Conservation (phyloP, 2,888 invertebrate genomes). For the Eupithecia exiguata region DNA sequence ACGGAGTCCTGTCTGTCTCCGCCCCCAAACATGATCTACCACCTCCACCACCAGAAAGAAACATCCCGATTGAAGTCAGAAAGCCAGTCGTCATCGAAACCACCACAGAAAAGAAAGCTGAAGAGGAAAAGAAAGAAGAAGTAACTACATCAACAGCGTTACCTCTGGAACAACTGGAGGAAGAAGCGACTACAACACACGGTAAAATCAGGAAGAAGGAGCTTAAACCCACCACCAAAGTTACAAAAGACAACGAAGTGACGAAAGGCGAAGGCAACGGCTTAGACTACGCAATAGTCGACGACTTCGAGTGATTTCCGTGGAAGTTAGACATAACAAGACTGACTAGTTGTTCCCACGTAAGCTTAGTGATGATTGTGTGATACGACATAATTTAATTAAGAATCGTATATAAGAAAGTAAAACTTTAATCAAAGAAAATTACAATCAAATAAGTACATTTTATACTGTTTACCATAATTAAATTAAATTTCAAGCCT, state of each 20-base stretch:
- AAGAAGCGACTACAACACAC: conserved; percentile 70
- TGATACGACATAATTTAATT: conserved; percentile 18
- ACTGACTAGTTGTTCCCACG: conserved; percentile 62
- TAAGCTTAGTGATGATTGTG: conserved; percentile 34
- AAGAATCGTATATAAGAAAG: neutral
- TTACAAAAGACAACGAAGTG: conserved; percentile 74
- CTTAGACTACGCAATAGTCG: conserved; percentile 66
- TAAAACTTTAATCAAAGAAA: no score
- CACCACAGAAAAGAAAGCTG: conserved; percentile 51
- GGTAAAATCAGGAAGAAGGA: conserved; percentile 81
- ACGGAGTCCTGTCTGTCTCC: conserved; percentile 65
- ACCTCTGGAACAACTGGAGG: conserved; percentile 63
- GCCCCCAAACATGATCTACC: conserved; percentile 75
- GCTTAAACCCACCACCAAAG: conserved; percentile 67
- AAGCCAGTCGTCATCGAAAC: conserved; percentile 49
- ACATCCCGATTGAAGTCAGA: conserved; percentile 70
- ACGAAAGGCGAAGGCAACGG: conserved; percentile 71
- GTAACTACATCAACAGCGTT: conserved; percentile 32
- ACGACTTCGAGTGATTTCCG: conserved; percentile 61
- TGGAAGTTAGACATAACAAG: conserved; percentile 55
- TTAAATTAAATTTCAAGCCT: no score
- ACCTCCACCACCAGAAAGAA: conserved; percentile 71
- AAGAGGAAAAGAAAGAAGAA: conserved; percentile 36
- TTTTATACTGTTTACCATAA: conserved; percentile 17
- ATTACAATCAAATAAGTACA: neutral